These are phyloP conservation scores for Eristalinus sepulchralis DNA, from an alignment of 2,888 invertebrate species.

Conservation along the genomic window DNA sequence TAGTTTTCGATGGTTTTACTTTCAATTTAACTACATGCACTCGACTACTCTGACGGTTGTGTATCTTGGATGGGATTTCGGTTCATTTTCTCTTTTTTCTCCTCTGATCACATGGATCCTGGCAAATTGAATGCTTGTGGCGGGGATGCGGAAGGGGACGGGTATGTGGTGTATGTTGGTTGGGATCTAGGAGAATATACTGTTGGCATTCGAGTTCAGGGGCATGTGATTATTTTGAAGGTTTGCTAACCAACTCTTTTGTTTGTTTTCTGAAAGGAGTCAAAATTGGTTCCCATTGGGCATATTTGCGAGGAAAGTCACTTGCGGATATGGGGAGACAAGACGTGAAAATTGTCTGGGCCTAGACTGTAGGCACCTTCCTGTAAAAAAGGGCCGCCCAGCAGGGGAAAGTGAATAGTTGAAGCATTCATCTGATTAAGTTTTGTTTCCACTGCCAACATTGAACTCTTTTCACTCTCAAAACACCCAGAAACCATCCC, in stretches of 20 bases:
- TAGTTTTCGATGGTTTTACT: constrained; percentile 32
- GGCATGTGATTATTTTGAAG: background rate
- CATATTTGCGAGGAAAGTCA: too few species aligned
- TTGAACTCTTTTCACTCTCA: too few species aligned
- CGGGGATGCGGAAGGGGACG: background rate
- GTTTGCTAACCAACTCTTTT: constrained; percentile 28
- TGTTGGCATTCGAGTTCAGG: constrained; percentile 18
- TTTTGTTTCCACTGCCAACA: too few species aligned
- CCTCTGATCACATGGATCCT: constrained; percentile 49
- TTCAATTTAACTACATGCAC: constrained; percentile 35
- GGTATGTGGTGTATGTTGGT: constrained; percentile 23
- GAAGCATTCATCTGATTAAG: too few species aligned
- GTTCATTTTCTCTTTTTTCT: constrained; percentile 5
- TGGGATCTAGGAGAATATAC: constrained; percentile 1
- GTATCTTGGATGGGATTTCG: constrained; percentile 47
- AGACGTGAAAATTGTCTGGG: too few species aligned
- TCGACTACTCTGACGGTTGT: constrained; percentile 16
- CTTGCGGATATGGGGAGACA: too few species aligned
- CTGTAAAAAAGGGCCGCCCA: too few species aligned
- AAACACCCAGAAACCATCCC: too few species aligned
- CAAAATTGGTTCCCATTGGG: too few species aligned
- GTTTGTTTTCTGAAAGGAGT: background rate
- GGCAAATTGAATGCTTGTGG: constrained; percentile 59
- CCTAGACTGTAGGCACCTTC: too few species aligned
- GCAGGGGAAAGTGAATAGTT: too few species aligned